phyloP scores from a whole-genome alignment of 2,888 invertebrate species.

The Hemithea aestivaria region DNA sequence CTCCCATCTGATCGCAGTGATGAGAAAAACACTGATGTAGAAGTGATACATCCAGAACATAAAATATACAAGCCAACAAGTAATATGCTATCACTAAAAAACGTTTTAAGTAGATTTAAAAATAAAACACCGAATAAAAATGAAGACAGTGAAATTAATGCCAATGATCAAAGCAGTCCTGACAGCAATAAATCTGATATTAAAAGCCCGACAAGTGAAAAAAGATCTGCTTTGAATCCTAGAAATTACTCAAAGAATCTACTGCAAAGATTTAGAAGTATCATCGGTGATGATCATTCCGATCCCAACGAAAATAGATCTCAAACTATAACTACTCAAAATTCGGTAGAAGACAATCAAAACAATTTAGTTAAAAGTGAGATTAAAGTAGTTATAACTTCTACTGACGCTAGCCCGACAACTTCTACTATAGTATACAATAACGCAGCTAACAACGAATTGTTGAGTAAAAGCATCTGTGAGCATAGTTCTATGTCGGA shows the following conservation, averaged over 20 bases:
- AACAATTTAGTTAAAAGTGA: constrained; percentile 47
- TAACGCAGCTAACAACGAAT: constrained; percentile 43
- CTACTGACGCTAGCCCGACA: constrained; percentile 53
- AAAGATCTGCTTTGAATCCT: constrained; percentile 63
- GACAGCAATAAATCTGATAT: constrained; percentile 54
- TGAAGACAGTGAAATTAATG: constrained; percentile 62
- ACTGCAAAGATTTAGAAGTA: constrained; percentile 70
- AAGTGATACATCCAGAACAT: constrained; percentile 86
- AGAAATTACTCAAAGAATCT: constrained; percentile 71
- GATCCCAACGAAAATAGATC: constrained; percentile 58
- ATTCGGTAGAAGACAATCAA: constrained; percentile 35
- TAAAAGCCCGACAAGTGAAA: constrained; percentile 66
- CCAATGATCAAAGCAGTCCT: constrained; percentile 61
- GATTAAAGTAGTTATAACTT: constrained; percentile 63
- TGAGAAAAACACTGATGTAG: constrained; percentile 63
- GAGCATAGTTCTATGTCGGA: constrained; percentile 57
- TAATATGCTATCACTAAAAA: constrained; percentile 75
- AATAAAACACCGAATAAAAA: constrained; percentile 60
- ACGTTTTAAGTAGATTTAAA: constrained; percentile 77
- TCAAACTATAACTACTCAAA: constrained; percentile 29
- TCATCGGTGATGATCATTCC: constrained; percentile 69
- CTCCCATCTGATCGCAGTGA: constrained; percentile 64
- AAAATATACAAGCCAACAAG: constrained; percentile 86
- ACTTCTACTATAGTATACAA: constrained; percentile 51
- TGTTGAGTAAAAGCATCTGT: constrained; percentile 63